Conservation (phyloP, 2,113 vertebrate species). For the Tragelaphus strepsiceros region DNA sequence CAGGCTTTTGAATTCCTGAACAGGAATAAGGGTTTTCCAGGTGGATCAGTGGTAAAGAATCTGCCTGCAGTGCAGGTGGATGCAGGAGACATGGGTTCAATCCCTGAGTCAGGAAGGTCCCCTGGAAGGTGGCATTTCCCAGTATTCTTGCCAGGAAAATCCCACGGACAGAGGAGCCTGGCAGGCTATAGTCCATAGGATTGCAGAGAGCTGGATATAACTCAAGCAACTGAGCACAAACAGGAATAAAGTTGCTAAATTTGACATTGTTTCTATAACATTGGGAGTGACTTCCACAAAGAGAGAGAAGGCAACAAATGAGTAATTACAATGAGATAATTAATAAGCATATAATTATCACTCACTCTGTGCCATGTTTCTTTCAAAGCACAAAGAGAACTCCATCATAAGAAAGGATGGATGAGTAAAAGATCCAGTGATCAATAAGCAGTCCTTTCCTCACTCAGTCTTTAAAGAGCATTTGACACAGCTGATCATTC, state of each 20-base stretch:
- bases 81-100: background rate
- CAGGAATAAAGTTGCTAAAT: background rate
- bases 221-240: background rate
- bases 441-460: background rate
- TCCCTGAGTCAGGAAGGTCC: background rate
- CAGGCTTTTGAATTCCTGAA: background rate
- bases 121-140: background rate
- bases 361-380: background rate
- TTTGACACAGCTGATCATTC: background rate
- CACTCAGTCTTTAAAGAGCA: background rate
- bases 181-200: background rate
- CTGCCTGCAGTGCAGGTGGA: background rate
- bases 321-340: background rate
- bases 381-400: background rate
- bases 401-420: background rate
- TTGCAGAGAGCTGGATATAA: background rate
- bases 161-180: background rate
- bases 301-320: background rate
- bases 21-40: background rate
- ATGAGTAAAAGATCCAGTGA: background rate
- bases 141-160: background rate
- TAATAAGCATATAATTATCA: background rate
- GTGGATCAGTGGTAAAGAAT: background rate
- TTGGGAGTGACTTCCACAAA: background rate
- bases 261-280: background rate